A percentile compares a stretch with the other conserved stretches of the same genome.
Evolutionary conservation across 2,888 invertebrate genomes (phyloP).

Genomic region (Erebia palarica): DNA sequence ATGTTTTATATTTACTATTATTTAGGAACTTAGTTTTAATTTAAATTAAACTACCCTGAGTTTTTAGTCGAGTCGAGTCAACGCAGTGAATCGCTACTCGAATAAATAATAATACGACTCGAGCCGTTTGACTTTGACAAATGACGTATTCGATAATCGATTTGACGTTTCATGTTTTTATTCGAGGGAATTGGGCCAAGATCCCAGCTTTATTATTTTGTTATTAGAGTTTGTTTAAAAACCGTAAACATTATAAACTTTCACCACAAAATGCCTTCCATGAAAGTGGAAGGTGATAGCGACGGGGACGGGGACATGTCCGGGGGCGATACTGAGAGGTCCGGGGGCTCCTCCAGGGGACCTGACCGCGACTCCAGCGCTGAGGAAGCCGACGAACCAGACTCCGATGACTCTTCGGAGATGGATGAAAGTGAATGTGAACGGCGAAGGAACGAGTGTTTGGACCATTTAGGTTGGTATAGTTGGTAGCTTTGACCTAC

Average conservation of each 20-base stretch:
- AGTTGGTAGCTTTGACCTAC: constrained; percentile 53
- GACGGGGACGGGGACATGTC: constrained; percentile 86
- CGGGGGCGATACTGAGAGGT: constrained; percentile 86
- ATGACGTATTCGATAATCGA: neutral
- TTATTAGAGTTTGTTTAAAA: neutral
- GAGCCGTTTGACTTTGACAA: constrained; percentile 26
- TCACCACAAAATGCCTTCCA: constrained; percentile 81
- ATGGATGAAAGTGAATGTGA: constrained; percentile 97
- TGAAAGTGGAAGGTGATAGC: constrained; percentile 85
- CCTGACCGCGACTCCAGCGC: constrained; percentile 87
- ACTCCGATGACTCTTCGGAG: constrained; percentile 93
- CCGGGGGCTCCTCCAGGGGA: constrained; percentile 85
- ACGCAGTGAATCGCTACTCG: too few relatives aligned
- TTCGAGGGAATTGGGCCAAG: constrained; percentile 35
- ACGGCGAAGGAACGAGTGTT: constrained; percentile 89
- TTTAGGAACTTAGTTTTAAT: too few relatives aligned
- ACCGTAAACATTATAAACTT: constrained; percentile 13
- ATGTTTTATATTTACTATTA: too few relatives aligned
- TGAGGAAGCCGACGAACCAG: constrained; percentile 90
- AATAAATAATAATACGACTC: too few relatives aligned
- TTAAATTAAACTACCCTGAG: too few relatives aligned
- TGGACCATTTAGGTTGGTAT: constrained; percentile 87
- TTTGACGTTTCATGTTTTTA: constrained; percentile 40
- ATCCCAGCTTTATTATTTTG: neutral
- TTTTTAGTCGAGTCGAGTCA: too few relatives aligned